These are phyloP conservation scores for Tor tambroides DNA, from an alignment of 2,113 vertebrate genomes.

Conservation along the genomic window DNA sequence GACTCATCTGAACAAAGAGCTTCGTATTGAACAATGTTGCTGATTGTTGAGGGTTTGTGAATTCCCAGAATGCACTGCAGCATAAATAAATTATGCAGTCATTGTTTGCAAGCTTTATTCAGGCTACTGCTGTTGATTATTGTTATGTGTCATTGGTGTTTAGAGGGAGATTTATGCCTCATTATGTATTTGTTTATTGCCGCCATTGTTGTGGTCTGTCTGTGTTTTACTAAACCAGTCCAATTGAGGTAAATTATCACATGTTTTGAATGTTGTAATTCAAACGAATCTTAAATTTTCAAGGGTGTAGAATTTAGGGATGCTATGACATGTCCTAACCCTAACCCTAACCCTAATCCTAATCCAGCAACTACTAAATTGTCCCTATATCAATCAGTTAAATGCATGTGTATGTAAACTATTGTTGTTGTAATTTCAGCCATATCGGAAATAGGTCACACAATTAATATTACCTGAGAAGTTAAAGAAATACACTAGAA, in stretches of 20 bases:
- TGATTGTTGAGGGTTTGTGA: not conserved
- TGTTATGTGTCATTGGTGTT: not conserved
- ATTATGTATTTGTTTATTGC: not conserved
- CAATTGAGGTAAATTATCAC: not conserved
- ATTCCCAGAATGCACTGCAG: not conserved
- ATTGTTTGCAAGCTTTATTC: not conserved
- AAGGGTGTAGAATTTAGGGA: too few relatives aligned
- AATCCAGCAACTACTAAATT: too few relatives aligned
- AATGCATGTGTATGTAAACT: too few relatives aligned
- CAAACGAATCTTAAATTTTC: too few relatives aligned
- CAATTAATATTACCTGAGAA: too few relatives aligned
- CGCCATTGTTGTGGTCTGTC: not conserved
- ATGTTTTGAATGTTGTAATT: not conserved
- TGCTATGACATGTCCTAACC: too few relatives aligned
- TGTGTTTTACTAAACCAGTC: not conserved
- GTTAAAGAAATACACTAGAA: too few relatives aligned
- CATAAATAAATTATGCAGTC: not conserved
- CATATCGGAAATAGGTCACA: too few relatives aligned
- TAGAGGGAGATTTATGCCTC: not conserved
- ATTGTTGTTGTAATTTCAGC: too few relatives aligned
- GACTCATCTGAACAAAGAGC: not conserved
- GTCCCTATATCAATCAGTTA: too few relatives aligned
- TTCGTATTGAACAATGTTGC: not conserved
- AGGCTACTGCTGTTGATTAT: not conserved
- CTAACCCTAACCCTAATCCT: too few relatives aligned